Evolutionary conservation across 2,888 invertebrate species (phyloP).

Genomic region (Schizotus pectinicornis): DNA sequence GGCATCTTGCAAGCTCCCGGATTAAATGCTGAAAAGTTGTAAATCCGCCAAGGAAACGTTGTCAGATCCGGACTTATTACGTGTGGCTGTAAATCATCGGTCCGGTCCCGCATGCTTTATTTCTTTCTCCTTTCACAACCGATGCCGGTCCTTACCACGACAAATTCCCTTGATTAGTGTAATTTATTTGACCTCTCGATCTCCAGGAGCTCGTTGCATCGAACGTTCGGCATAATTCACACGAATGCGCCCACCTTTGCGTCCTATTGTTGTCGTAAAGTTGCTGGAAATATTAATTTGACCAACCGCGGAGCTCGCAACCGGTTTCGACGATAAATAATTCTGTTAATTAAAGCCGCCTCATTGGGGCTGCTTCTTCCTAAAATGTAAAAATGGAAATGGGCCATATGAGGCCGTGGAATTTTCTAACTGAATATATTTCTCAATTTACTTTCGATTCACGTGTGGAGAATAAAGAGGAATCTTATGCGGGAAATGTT

Average conservation of each 20-base stretch:
- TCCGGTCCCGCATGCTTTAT: not conserved
- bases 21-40: not conserved
- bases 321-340: not conserved
- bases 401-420: not conserved
- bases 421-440: slow-evolving; percentile 10
- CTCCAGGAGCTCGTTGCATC: not conserved
- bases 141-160: no score
- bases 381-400: not conserved
- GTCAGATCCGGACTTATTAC: not conserved
- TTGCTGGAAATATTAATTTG: slow-evolving; percentile 7
- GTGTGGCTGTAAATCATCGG: not conserved
- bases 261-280: slow-evolving; percentile 9
- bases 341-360: not conserved
- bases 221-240: not conserved
- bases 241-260: no score
- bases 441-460: slow-evolving; percentile 5
- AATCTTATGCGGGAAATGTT: slow-evolving; percentile 10
- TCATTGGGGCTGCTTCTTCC: not conserved
- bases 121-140: no score
- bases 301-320: not conserved
- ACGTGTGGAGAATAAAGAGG: slow-evolving; percentile 13
- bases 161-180: slow-evolving; percentile 17
- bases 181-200: slow-evolving; percentile 15
- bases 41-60: not conserved
- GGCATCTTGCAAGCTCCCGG: slow-evolving; percentile 13